Conservation (phyloP, 2,797 vertebrate genomes). For the Hylomyscus alleni region DNA sequence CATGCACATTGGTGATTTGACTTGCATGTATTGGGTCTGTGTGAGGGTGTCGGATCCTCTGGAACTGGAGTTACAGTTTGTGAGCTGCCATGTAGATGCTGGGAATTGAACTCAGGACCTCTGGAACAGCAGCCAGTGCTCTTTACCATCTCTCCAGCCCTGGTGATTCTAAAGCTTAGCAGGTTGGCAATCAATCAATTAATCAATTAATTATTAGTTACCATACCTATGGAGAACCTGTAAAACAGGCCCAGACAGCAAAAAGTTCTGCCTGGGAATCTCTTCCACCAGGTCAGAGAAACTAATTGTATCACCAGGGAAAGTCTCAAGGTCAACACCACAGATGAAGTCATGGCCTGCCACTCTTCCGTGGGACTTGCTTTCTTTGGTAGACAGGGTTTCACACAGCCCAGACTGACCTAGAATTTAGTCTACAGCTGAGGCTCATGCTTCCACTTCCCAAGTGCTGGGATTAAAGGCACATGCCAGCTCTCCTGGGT, state of each 20-base stretch:
- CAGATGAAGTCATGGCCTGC: no score
- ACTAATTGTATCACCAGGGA: not conserved
- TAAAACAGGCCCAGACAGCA: not conserved
- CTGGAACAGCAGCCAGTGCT: not conserved
- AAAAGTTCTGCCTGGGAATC: not conserved
- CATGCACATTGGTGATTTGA: not conserved
- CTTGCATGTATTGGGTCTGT: not conserved
- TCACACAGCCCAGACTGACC: not conserved
- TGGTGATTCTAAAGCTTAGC: not conserved
- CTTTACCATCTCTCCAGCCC: not conserved
- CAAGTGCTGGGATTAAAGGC: not conserved
- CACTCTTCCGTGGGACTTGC: not conserved
- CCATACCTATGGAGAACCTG: not conserved
- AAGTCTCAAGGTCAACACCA: no score
- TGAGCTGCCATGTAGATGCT: not conserved
- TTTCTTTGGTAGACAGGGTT: not conserved
- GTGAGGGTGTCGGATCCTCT: not conserved
- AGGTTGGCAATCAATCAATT: not conserved
- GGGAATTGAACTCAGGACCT: not conserved
- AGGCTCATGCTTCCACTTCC: not conserved
- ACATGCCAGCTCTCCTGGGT: not conserved
- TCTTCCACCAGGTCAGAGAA: not conserved
- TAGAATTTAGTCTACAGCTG: not conserved
- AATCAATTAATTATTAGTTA: not conserved
- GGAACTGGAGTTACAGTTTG: not conserved